These are phyloP conservation scores for Narcine bancroftii DNA, from an alignment of 2,113 vertebrate species.

Conservation along the genomic window DNA sequence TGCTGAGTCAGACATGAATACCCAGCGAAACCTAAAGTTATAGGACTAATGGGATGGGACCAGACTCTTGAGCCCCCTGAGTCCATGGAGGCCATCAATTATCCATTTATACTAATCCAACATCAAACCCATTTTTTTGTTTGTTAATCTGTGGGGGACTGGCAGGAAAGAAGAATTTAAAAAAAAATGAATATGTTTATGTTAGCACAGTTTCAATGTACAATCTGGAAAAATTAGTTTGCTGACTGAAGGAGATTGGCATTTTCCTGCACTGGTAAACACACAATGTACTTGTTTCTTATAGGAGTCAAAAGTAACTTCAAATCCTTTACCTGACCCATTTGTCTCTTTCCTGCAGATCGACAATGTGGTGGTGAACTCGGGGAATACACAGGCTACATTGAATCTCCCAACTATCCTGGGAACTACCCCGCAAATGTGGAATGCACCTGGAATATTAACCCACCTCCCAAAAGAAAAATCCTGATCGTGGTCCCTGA, in stretches of 20 bases:
- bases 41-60: no score
- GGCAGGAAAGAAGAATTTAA: no score
- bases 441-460: constrained; percentile 97
- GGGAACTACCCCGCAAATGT: constrained; percentile 90
- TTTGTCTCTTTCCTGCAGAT: constrained; percentile 55
- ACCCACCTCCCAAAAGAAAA: constrained; percentile 92
- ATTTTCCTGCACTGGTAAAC: not conserved
- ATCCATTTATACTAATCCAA: no score
- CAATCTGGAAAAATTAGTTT: not conserved
- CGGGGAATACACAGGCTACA: constrained; percentile 91
- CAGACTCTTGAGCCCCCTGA: no score
- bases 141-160: no score
- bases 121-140: no score
- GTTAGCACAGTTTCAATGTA: not conserved
- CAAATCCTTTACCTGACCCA: not conserved
- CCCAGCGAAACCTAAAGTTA: not conserved
- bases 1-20: not conserved
- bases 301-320: not conserved
- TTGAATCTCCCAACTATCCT: constrained; percentile 96
- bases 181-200: not conserved
- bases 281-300: not conserved
- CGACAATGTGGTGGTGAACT: constrained; percentile 90
- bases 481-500: constrained; percentile 95
- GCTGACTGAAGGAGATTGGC: not conserved
- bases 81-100: no score